Percentiles rank a stretch among this genome's conserved stretches.
Conservation (phyloP, 2,113 vertebrate genomes). For the Regulus satrapa region DNA sequence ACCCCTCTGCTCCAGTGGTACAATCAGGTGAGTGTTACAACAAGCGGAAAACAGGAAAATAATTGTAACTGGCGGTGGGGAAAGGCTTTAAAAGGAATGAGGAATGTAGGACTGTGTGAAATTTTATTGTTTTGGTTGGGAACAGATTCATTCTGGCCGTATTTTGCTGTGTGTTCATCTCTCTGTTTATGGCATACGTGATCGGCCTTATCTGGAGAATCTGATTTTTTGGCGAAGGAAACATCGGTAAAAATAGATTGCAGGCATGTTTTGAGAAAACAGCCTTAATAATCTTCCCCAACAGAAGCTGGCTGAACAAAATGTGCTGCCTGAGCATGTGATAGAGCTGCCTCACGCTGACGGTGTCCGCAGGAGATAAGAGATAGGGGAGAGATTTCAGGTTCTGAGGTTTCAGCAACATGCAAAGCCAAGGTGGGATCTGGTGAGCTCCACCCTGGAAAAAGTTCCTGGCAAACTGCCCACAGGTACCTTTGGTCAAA, state of each 20-base stretch:
- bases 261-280: neutral
- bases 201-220: neutral
- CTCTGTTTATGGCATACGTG: neutral
- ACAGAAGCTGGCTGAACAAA: neutral
- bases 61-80: fast-evolving
- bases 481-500: neutral
- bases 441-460: neutral
- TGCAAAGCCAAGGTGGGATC: neutral
- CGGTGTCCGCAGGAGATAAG: neutral
- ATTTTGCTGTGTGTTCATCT: neutral
- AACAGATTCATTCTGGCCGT: neutral
- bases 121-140: neutral
- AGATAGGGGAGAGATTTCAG: neutral
- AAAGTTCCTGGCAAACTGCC: neutral
- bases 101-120: neutral
- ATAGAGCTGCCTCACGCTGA: neutral
- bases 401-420: neutral
- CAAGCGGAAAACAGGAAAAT: neutral
- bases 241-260: neutral
- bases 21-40: constrained; percentile 10
- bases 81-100: neutral
- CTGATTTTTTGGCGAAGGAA: neutral
- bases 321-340: neutral
- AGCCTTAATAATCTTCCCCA: neutral
- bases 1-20: constrained; percentile 76